Evolutionary conservation across 2,113 vertebrate species (phyloP).

Genomic region (Erythrolamprus reginae): DNA sequence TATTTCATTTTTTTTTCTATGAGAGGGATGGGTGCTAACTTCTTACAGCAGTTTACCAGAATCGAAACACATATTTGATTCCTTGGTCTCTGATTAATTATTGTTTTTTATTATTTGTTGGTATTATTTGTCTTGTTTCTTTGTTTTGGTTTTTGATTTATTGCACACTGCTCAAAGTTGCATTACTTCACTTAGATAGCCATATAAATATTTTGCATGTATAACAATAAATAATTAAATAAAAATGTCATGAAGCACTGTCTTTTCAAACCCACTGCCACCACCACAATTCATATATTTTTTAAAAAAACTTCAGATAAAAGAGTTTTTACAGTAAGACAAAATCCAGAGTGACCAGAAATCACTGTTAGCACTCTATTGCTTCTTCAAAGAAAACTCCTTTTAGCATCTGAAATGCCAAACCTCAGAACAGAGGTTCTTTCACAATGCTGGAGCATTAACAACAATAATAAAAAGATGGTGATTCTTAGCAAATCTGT

Average conservation of each 20-base stretch:
- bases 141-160: not conserved
- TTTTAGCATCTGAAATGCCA: not conserved
- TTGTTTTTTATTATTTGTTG: not conserved
- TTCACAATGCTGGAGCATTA: not conserved
- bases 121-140: not conserved
- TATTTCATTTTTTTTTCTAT: too few relatives aligned
- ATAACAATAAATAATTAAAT: not conserved
- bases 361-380: not conserved
- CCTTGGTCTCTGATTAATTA: not conserved
- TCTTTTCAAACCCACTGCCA: not conserved
- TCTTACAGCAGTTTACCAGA: not conserved
- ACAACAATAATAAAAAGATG: not conserved
- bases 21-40: too few relatives aligned
- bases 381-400: not conserved
- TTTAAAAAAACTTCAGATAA: not conserved
- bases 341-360: not conserved
- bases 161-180: not conserved
- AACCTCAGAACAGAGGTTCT: not conserved
- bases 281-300: not conserved
- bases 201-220: not conserved
- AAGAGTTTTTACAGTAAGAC: not conserved
- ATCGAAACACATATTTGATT: not conserved
- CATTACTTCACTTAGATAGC: not conserved
- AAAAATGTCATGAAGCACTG: not conserved
- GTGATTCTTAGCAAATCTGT: not conserved